phyloP scores from a whole-genome alignment of 2,113 vertebrate species.

The Rhabdomys dilectus region DNA sequence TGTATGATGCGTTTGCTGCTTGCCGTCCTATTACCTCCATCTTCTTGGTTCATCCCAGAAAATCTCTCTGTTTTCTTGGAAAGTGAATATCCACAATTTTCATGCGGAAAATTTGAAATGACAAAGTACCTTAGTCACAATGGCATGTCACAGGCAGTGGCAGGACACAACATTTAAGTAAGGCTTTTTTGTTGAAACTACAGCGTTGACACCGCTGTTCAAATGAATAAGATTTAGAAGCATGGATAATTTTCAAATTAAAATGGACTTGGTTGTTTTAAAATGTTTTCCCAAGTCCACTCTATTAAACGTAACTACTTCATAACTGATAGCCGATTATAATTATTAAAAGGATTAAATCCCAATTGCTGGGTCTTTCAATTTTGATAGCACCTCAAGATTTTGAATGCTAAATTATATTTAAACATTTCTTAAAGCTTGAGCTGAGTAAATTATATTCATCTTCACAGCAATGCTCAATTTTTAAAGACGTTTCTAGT shows the following conservation, averaged over 20 bases:
- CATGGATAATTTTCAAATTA: constrained; percentile 39
- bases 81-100: background rate
- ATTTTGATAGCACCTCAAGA: background rate
- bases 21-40: background rate
- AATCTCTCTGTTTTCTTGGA: background rate
- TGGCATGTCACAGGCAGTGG: background rate
- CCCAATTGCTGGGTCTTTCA: background rate
- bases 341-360: constrained; percentile 27
- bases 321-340: background rate
- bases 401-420: constrained; percentile 33
- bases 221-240: background rate
- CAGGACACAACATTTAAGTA: background rate
- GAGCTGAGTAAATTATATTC: background rate
- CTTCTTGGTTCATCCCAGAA: background rate
- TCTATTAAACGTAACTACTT: background rate
- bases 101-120: constrained; percentile 17
- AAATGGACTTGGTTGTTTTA: background rate
- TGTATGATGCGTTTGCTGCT: background rate
- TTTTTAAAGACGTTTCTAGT: background rate
- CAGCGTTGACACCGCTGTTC: background rate
- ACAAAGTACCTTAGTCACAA: background rate
- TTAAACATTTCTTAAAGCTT: constrained; percentile 12
- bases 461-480: background rate
- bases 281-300: background rate
- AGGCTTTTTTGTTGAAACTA: constrained; percentile 27